Percentiles rank a stretch among this genome's conserved stretches.
Evolutionary conservation across 1,140 invertebrate species (phyloP).

Genomic region (Ganaspis sp.): DNA sequence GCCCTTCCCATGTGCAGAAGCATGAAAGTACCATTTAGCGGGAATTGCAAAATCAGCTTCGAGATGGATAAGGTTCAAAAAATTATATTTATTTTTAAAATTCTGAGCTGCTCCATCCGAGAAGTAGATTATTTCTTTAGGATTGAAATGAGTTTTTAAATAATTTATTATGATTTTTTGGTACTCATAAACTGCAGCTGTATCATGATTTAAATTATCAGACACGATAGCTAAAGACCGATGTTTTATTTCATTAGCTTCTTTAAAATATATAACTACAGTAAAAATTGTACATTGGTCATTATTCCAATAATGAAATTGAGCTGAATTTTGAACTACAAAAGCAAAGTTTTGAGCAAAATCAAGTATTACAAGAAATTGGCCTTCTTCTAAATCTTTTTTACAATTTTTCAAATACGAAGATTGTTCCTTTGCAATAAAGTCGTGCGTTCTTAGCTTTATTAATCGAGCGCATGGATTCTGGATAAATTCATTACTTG

Average conservation of each 20-base stretch:
- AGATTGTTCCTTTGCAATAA: neutral
- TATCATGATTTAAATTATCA: neutral
- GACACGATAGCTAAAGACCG: neutral
- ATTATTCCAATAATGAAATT: neutral
- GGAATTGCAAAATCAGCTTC: slow-evolving; percentile 24
- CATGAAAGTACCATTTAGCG: slow-evolving; percentile 18
- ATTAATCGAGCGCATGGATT: neutral
- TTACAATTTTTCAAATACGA: neutral
- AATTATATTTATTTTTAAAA: slow-evolving; percentile 31
- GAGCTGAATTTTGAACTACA: neutral
- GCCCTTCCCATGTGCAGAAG: slow-evolving; percentile 7
- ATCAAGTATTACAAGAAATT: neutral
- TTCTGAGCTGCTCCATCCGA: slow-evolving; percentile 20
- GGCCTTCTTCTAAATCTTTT: neutral
- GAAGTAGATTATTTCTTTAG: slow-evolving; percentile 20
- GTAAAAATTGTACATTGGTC: no score
- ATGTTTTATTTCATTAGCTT: neutral
- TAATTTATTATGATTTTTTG: neutral
- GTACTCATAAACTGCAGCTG: neutral
- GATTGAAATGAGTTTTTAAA: neutral
- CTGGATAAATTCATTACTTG: neutral
- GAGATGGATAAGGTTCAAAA: slow-evolving; percentile 5
- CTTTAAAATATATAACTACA: neutral
- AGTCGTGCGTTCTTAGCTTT: neutral
- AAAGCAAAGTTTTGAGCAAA: neutral